Evolutionary conservation across 1,140 invertebrate species (phyloP), one percentile per base, ranked within the genome.

Genomic region (Pogonus chalceus): DNA sequence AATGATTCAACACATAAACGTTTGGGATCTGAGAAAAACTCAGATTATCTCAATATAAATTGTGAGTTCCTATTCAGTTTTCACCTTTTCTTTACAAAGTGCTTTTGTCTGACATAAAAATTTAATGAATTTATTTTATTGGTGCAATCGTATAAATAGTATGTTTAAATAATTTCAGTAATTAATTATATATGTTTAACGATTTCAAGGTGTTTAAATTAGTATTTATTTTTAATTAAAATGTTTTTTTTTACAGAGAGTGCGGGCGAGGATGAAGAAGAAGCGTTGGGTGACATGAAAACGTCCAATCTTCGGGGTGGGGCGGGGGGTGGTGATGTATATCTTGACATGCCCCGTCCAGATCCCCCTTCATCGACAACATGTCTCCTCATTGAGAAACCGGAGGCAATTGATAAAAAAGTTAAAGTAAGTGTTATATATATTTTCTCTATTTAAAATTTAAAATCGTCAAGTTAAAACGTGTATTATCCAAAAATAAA

Each of bases 361-460:
- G 52, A 61, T 53, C 37, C 58, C 52, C 20, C 55, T 47, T 23
- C 57, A 54, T 52, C 60, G 50, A 52, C 68, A 21, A 66, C 59
- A 22, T 61, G 58, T 61, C 63, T 76, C 12, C 63, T 75, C 18
- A 43, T 43, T 18, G 73, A 76, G 52, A 75, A 75, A 59, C 75
- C 75, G 26, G 21, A 22, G 10, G 68, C 73, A 55, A 67, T 73
- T 53, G 73, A 77, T 62, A 77, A 77, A 52, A 79, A 79, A 68
- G 76, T 79, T 24, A 79, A 79, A 65, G 76, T 79, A 58, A 64
- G 68, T 58, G n/a, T n/a, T n/a, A n/a, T n/a, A n/a, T n/a, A n/a
- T n/a, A n/a, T n/a, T n/a, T n/a, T n/a, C n/a, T n/a, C n/a, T n/a
- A n/a, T n/a, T n/a, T n/a, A n/a, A n/a, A n/a, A n/a, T n/a, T n/a